These are phyloP conservation scores for Rostratula benghalensis DNA, from an alignment of 2,113 vertebrate genomes.

Conservation along the genomic window DNA sequence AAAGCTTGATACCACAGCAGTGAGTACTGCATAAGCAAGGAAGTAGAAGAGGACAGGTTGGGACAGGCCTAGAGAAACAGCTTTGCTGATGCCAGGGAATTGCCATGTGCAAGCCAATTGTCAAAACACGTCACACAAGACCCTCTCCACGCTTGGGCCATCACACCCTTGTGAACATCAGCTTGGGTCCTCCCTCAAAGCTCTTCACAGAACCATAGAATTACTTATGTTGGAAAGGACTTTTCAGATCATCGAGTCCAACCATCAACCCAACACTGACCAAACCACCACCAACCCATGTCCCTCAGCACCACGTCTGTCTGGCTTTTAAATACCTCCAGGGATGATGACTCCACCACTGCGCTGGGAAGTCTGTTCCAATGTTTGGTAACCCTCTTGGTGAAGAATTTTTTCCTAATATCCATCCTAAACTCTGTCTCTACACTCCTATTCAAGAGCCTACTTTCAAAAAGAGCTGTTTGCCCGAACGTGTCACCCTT, in stretches of 20 bases:
- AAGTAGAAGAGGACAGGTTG: background rate
- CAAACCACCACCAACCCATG: background rate
- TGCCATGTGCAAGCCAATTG: background rate
- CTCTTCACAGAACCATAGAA: background rate
- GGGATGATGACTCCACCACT: background rate
- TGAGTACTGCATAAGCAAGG: background rate
- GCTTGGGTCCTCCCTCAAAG: background rate
- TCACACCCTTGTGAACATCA: background rate
- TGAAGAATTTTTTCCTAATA: background rate
- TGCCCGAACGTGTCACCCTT: background rate
- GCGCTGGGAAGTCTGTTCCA: background rate
- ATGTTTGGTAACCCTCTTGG: background rate
- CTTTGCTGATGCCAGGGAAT: background rate
- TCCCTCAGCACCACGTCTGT: background rate
- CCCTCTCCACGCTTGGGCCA: background rate
- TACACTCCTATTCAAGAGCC: background rate
- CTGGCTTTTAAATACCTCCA: background rate
- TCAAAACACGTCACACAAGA: background rate
- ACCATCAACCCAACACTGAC: background rate
- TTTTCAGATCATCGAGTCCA: background rate
- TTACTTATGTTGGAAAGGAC: background rate
- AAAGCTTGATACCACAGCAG: background rate
- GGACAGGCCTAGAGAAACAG: background rate
- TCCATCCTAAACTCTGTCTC: background rate
- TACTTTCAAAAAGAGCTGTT: background rate